Base-by-base conservation (phyloP, 2,888 invertebrate genomes). In the Agrochola litura region DNA sequence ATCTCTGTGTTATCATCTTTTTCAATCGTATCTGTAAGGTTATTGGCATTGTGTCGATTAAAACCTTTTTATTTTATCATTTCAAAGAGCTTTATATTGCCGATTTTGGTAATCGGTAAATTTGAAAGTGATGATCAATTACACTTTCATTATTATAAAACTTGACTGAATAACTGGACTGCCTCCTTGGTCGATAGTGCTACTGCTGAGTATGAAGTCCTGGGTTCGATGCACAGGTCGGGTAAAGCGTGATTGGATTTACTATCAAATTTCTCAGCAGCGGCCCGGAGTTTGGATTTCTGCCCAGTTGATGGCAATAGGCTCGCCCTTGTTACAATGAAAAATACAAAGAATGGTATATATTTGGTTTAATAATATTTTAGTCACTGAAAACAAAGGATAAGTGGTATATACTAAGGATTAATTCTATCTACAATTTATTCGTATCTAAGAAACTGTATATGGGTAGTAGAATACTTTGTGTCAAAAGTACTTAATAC, bases 51-150 rank as follows among this genome's bases (percentile, higher is more conserved):
- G n/a, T n/a, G n/a, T n/a, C n/a, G n/a, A n/a, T n/a, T n/a, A n/a
- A n/a, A n/a, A n/a, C n/a, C n/a, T n/a, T n/a, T n/a, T n/a, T n/a
- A n/a, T n/a, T n/a, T n/a, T n/a, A n/a, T n/a, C n/a, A n/a, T n/a
- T 30, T 43, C 16, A 46, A 25, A 64, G 25, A 25, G 19, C 49
- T 60, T 79, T n/a, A 43, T 43, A 49, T 60, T 41, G 12, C 0
- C 10, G 25, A 41, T 73, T 73, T 56, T n/a, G 37, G 16, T 65
- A n/a, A 73, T 73, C 66, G 16, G 0, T 41, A 14, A 46, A 66
- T 60, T 37, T 46, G 16, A 54, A 60, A 49, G 52, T 41, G 46
- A 30, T 8, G 22, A 14, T 70, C 16, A 16, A 70, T 56, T 41
- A 37, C 14, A 41, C 6, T 77, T 75, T 52, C 2, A 75, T 30